Percentiles rank a stretch among this genome's conserved stretches.
Evolutionary conservation across 2,113 vertebrate genomes (phyloP).

Genomic region (Speoplatyrhinus poulsoni): DNA sequence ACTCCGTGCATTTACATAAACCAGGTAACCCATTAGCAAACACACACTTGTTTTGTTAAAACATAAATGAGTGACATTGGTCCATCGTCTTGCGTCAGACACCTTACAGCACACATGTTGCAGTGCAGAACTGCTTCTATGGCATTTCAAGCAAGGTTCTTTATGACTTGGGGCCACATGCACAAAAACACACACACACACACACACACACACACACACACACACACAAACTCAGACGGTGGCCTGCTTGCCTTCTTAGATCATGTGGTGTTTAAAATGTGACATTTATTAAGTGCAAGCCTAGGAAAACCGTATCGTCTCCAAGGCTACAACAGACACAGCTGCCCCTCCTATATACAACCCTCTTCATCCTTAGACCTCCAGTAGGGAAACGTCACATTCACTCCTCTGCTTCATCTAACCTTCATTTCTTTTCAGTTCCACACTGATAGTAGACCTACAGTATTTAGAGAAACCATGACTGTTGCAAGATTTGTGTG

Average conservation of each 20-base stretch:
- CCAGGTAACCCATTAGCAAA: conserved; percentile 40
- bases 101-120: conserved; percentile 15
- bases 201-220: conserved; percentile 25
- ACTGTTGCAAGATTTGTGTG: too few relatives aligned
- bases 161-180: conserved; percentile 26
- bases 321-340: conserved; percentile 48
- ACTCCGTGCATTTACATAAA: conserved; percentile 11
- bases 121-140: conserved; percentile 26
- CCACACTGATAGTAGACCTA: too few relatives aligned
- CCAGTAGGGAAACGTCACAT: not conserved
- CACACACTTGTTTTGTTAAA: conserved; percentile 30
- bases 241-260: conserved; percentile 4
- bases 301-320: conserved; percentile 66
- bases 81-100: conserved; percentile 60
- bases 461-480: too few relatives aligned
- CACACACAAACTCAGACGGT: conserved; percentile 23
- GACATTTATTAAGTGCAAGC: conserved; percentile 74
- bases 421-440: too few relatives aligned
- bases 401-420: not conserved
- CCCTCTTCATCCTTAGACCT: conserved; percentile 25
- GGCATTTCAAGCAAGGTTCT: conserved; percentile 38
- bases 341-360: conserved; percentile 9
- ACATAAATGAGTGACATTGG: conserved; percentile 56
- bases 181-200: not conserved
- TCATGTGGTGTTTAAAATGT: conserved; percentile 30